A percentile compares a stretch with the other conserved stretches of the same genome.
phyloP scores from a whole-genome alignment of 2,113 vertebrate species.

The Macrotus californicus region DNA sequence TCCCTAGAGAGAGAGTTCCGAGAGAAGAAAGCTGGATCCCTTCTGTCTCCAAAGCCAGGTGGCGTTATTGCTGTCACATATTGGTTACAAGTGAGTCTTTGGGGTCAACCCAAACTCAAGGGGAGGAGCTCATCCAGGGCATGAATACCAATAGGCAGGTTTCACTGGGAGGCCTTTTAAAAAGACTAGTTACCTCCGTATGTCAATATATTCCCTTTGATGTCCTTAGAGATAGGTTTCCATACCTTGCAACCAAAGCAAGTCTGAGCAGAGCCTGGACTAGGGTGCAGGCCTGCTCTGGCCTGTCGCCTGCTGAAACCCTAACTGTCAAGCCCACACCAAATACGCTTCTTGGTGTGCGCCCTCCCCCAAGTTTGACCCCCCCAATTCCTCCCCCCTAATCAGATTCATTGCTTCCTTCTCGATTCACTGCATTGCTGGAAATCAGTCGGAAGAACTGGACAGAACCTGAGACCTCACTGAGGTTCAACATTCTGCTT shows the following conservation, averaged over 20 bases:
- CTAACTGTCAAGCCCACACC: not conserved
- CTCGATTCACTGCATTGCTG: too few relatives aligned
- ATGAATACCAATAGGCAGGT: accelerated
- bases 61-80: not conserved
- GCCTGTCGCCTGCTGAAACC: not conserved
- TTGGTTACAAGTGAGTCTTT: too few relatives aligned
- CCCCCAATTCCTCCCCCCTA: not conserved
- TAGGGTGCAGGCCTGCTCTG: not conserved
- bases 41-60: not conserved
- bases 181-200: not conserved
- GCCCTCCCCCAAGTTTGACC: not conserved
- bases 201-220: not conserved
- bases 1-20: not conserved
- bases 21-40: not conserved
- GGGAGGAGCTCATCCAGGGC: not conserved
- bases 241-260: too few relatives aligned
- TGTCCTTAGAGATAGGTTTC: not conserved
- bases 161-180: not conserved
- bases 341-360: accelerated
- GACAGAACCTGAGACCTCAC: not conserved
- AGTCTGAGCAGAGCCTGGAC: not conserved
- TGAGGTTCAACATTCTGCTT: not conserved
- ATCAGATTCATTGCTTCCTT: not conserved
- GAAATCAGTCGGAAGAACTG: not conserved
- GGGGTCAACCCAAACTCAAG: not conserved